Conservation (phyloP, 2,888 invertebrate genomes). For the Xiphydria camelus region DNA sequence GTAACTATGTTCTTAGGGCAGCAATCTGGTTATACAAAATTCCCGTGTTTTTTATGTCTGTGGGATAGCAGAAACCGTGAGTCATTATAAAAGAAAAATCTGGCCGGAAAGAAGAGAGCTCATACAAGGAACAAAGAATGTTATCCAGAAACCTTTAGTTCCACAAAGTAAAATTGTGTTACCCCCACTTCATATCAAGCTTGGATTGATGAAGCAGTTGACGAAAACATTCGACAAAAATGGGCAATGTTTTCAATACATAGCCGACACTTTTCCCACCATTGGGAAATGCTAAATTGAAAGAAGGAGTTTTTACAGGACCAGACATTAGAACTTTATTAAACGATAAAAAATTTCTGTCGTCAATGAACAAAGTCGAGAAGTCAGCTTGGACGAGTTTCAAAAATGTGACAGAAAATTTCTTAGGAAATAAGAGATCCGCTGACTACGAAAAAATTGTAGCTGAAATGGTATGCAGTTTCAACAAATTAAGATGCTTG, state of each 20-base stretch:
- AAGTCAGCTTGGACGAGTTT: slow-evolving; percentile 16
- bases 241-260: slow-evolving; percentile 5
- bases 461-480: slow-evolving; percentile 13
- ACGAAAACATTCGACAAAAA: slow-evolving; percentile 19
- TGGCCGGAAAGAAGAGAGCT: slow-evolving; percentile 17
- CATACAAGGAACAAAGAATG: slow-evolving; percentile 13
- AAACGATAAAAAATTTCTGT: slow-evolving; percentile 16
- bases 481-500: too few species aligned
- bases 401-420: slow-evolving; percentile 5
- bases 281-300: slow-evolving; percentile 22
- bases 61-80: slow-evolving; percentile 34
- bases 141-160: slow-evolving; percentile 13
- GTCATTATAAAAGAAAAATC: slow-evolving; percentile 29
- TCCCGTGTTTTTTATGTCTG: slow-evolving; percentile 32
- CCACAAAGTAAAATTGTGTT: slow-evolving; percentile 10
- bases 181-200: slow-evolving; percentile 30
- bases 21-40: too few species aligned
- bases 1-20: slow-evolving; percentile 31
- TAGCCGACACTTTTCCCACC: slow-evolving; percentile 10
- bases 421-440: slow-evolving; percentile 30
- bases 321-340: slow-evolving; percentile 24
- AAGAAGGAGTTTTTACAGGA: too few species aligned
- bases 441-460: slow-evolving; percentile 27
- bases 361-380: slow-evolving; percentile 17
- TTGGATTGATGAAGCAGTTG: slow-evolving; percentile 34